phyloP scores from a whole-genome alignment of 1,140 invertebrate species.

The Lepidotrigona ventralis region DNA sequence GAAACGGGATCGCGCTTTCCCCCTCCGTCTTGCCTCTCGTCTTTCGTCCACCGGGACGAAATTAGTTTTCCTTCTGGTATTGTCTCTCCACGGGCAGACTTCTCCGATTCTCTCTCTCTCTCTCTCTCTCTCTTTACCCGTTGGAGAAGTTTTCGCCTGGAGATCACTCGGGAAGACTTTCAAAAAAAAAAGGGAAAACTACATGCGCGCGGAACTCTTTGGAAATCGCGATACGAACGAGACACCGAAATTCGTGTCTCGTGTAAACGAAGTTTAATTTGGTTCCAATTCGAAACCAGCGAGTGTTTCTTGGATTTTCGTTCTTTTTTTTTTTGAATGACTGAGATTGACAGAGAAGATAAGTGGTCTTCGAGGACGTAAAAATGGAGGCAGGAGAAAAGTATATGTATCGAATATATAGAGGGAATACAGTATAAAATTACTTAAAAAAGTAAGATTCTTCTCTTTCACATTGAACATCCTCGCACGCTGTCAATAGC shows the following conservation, averaged over 20 bases:
- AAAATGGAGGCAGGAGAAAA: too few relatives aligned
- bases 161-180: background rate
- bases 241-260: background rate
- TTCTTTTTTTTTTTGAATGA: background rate
- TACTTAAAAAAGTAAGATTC: too few relatives aligned
- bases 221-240: background rate
- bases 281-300: background rate
- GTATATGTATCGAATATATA: too few relatives aligned
- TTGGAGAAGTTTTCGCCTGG: too few relatives aligned
- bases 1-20: slow-evolving; percentile 21
- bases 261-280: background rate
- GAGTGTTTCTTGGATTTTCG: background rate
- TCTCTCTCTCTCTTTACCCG: too few relatives aligned
- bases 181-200: slow-evolving; percentile 20
- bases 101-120: background rate
- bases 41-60: slow-evolving; percentile 2
- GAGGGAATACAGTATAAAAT: too few relatives aligned
- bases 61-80: slow-evolving; percentile 33
- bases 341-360: background rate
- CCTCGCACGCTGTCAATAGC: too few relatives aligned
- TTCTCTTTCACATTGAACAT: too few relatives aligned
- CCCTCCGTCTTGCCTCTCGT: slow-evolving; percentile 10
- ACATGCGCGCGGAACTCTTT: background rate
- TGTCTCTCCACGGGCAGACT: background rate
- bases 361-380: too few relatives aligned